Evolutionary conservation across 2,797 vertebrate species (phyloP), one percentile per base, ranked within the genome.

Genomic region (Arctocebus calabarensis): DNA sequence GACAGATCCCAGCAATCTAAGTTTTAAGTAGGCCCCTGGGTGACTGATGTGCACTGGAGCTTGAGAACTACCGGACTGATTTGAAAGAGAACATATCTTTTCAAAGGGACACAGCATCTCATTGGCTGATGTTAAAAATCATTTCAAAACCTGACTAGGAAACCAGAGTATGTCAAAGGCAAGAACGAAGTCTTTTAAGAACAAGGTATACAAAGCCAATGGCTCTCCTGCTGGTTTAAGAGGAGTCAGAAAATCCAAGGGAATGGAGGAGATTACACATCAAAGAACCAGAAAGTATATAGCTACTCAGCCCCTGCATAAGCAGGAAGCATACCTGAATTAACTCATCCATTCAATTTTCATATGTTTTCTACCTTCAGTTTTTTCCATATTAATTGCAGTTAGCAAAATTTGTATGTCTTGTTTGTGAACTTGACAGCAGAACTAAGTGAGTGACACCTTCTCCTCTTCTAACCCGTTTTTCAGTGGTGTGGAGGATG

Each of bases 41-140:
- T 61, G 27, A n/a, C 61, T 48, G 48, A 34, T 70, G 55, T 20
- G 55, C 9, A 7, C 40, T 70, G 32, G 7, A 40, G 20, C 78
- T 61, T 64, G 75, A 93, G 55, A 84, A 93, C 16, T 37, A 66
- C 29, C 12, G n/a, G 29, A 70, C 27, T 40, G 48, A 70, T 68
- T 91, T 96, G 57, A 90, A 87, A 91, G 71, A 94, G 29, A 43
- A 52, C 3, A 2, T 34, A 5, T 70, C 43, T 92, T 85, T 95
- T 78, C 19, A 79, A 78, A 88, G 68, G 34, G 64, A 19, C 11
- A 62, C 10, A 73, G 23, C 2, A 37, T 78, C 55, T 96, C n/a
- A 66, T 59, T 97, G 62, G 62, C 68, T 68, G 45, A 93, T 88
- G 32, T 95, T 64, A 68, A 78, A 91, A 88, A 88, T 91, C 52